Evolutionary conservation across 2,113 vertebrate genomes (phyloP), one percentile per base, ranked within the genome.

Genomic region (Chlamydotis undulata): DNA sequence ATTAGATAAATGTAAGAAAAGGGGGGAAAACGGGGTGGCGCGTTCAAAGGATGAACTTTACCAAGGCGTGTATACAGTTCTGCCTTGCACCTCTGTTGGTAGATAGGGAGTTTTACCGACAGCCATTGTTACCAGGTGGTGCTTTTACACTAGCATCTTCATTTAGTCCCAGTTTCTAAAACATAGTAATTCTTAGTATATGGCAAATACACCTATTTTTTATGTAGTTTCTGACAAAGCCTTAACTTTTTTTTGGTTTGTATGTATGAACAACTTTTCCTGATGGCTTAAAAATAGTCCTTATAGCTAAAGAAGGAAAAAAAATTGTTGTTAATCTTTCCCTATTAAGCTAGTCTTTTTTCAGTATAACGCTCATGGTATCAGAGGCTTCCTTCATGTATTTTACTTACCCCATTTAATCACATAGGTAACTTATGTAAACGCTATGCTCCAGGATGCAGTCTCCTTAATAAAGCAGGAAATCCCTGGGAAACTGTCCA

Each of bases 381-480:
- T 55, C 43, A 49, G 68, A 61, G 35, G 75, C 19, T 88, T 92
- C 65, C 65, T 93, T 31, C 39, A 7, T 55, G 2, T 87, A 68
- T 83, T 95, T 94, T 93, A 52, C 24, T 93, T 90, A 63, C 57
- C 45, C 87, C 61, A 50, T 74, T 87, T 92, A 89, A 69, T 87
- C 2, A 0, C 5, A 6, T 79, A 87, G 70, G 93, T 91, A 80
- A 73, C 50, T 77, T 70, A 23, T 73, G 80, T 79, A 87, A 89
- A 69, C 3, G 5, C 59, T 70, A 2, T 5, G 9, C 56, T 84
- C 53, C 53, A 59, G 92, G 83, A 96, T 89, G 73, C 4, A 0
- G 31, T 65, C 52, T 90, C 73, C 57, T 92, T 92, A 82, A 89
- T 89, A 96, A 95, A 89, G 83, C 89, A 92, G 95, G 92, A 96